Evolutionary conservation across 2,797 vertebrate genomes (phyloP), one percentile per base, ranked within the genome.

Genomic region (Myotis daubentonii): DNA sequence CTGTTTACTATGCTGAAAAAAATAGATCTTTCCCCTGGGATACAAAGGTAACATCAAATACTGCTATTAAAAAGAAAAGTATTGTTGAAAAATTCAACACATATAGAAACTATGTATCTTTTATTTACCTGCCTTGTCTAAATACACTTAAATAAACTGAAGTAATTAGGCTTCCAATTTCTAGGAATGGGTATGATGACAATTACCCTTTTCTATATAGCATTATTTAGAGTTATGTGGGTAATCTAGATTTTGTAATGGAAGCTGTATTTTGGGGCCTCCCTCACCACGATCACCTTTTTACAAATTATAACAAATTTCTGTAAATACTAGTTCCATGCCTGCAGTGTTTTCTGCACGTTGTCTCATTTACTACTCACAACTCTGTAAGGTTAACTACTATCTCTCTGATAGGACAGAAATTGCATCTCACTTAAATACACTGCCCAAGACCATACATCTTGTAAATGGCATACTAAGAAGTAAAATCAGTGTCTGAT

Each of bases 401-500:
- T 30, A 30, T 85, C 44, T 44, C 13, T 51, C 30, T 53, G 28
- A 82, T 28, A 87, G 91, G 80, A 87, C 1, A 87, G 62, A 93
- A 89, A 86, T 28, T 1, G 36, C 87, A 72, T 72, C 65, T 87
- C 74, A 72, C 78, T 95, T 92, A 95, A 81, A 91, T 71, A 87
- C 6, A 85, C 20, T 30, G 44, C 19, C 65, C 87, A 91, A 80
- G 47, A 84, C 91, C 71, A 94, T 19, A 92, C 2, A 83, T 44
- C 23, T 82, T 95, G 7, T 78, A 94, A 94, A 60, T 9, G 47
- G 33, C 33, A 95, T 2, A 78, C 62, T 74, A 89, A 75, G 41
- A 96, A 97, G 72, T 68, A 94, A 89, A 94, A 83, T 79, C n/a
- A 47, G 68, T 66, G 36, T 83, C 51, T 83, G 66, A 91, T 94